Evolutionary conservation across 2,113 vertebrate genomes (phyloP), one percentile per base, ranked within the genome.

Genomic region (Piprites chloris): DNA sequence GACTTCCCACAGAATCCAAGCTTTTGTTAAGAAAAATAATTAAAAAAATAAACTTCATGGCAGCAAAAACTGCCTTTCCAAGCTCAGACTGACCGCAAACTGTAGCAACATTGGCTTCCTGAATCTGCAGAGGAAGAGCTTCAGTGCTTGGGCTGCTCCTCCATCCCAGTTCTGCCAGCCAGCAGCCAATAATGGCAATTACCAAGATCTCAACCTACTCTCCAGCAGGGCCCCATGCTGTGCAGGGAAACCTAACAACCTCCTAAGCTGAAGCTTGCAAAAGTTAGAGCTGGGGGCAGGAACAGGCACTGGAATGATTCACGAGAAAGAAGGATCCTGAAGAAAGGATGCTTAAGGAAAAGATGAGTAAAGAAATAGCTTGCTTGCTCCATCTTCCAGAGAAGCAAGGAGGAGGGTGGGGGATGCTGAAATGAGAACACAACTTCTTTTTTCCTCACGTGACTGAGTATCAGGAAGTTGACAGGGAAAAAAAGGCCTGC

Each of bases 351-450:
- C 59, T 83, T 63, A 87, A 94, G 53, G 53, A 73, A 90, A 87
- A 41, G 52, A 93, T 74, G 44, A 95, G 47, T 59, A 92, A 94
- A 96, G 76, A 94, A 91, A 93, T 75, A 78, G 65, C 55, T 83
- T 67, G 55, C 72, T 80, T 86, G 52, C 56, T 94, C 88, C 50
- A 68, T 80, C 74, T 89, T 94, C 65, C 68, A 94, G 65, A 86
- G 73, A 67, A 72, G 68, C n/a, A 91, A 89, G 59, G 62, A 92
- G 85, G 63, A 85, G 72, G 47, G 22, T 2, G 14, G 91, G 33
- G 39, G 85, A 86, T 90, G 73, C 73, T 84, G 92, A 88, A 88
- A 86, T 30, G 52, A 94, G 63, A 80, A 93, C 46, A 53, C 19
- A 63, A 35, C 27, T 80, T 69, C 62, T 85, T 76, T 87, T 67